A percentile compares a stretch with the other conserved stretches of the same genome.
Evolutionary conservation across 2,113 vertebrate genomes (phyloP).

Genomic region (Zapus hudsonius): DNA sequence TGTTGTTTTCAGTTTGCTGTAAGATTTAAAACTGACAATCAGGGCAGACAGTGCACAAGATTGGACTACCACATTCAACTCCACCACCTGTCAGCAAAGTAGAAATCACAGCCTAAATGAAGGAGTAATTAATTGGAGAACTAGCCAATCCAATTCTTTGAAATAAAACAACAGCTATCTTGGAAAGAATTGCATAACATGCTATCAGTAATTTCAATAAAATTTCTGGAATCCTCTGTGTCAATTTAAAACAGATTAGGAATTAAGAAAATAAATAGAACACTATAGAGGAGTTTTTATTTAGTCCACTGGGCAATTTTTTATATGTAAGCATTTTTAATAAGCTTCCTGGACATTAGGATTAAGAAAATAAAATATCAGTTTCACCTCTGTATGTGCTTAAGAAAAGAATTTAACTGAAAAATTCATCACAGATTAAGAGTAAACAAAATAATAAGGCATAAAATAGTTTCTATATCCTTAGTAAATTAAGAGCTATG

Average conservation of each 20-base stretch:
- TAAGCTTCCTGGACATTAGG: background rate
- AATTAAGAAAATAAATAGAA: background rate
- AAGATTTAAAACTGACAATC: no score
- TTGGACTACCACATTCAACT: no score
- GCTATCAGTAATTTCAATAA: background rate
- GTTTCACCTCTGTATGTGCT: background rate
- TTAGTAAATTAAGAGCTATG: background rate
- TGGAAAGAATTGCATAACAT: background rate
- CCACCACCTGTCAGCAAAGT: no score
- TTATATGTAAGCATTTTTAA: background rate
- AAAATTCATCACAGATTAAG: background rate
- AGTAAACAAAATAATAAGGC: background rate
- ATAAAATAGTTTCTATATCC: background rate
- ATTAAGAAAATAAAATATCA: background rate
- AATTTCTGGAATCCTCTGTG: no score
- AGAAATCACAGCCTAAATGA: no score
- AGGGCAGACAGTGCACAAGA: no score
- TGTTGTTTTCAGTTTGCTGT: no score
- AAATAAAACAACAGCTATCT: no score
- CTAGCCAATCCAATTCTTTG: no score
- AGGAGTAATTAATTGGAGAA: no score
- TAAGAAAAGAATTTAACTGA: background rate
- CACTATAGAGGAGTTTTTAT: no score
- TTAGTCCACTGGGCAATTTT: no score
- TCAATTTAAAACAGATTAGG: background rate